Base-by-base conservation (phyloP, 2,888 invertebrate genomes). In the Steinernema scapterisci region DNA sequence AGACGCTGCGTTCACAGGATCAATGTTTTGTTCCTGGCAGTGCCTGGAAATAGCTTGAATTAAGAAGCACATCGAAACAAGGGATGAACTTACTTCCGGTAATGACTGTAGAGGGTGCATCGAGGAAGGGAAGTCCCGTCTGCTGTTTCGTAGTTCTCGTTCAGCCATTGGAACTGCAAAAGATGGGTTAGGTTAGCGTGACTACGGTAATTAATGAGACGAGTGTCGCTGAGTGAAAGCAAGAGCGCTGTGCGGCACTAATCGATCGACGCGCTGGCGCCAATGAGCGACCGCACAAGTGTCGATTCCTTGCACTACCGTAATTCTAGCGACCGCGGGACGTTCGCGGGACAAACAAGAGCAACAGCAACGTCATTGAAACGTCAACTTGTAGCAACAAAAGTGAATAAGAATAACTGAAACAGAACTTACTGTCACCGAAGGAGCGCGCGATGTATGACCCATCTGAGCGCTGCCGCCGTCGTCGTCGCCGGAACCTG, bases 1-100 rank as follows among this genome's bases (percentile, higher is more conserved):
- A 45, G 96, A 97, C 9, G 99, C 99, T 48, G 97, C 97, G 90
- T 99, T 99, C 79, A 99, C 97, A 0, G 99, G 97, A 88, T 97
- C 97, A 81, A 99, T 91, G 88, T 95, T 95, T 88, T 95, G 92
- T 76, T 91, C 90, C 70, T 87, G 86, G 83, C 97, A 99, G 89
- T 99, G 97, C 52, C 85, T 85, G 75, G 43, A 81, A 77, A 23
- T 7, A 23, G 19, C 5, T 21, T 21, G 7, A 27, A 43, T 25
- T 7, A 19, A 56, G 48, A 16, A 43, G 44, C 21, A 16, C n/a
- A 25, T 23, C 2, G 3, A 72, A 25, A 46, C 44, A 27, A 25
- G 52, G 25, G 70, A 45, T 21, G n/a, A 21, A 70, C 79, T 44
- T 52, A 84, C 85, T 77, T 78, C 85, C 96, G 91, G 89, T 99